A percentile compares a stretch with the other conserved stretches of the same genome.
These are phyloP conservation scores for Geococcyx californianus DNA, from an alignment of 2,113 vertebrate genomes.

Conservation along the genomic window DNA sequence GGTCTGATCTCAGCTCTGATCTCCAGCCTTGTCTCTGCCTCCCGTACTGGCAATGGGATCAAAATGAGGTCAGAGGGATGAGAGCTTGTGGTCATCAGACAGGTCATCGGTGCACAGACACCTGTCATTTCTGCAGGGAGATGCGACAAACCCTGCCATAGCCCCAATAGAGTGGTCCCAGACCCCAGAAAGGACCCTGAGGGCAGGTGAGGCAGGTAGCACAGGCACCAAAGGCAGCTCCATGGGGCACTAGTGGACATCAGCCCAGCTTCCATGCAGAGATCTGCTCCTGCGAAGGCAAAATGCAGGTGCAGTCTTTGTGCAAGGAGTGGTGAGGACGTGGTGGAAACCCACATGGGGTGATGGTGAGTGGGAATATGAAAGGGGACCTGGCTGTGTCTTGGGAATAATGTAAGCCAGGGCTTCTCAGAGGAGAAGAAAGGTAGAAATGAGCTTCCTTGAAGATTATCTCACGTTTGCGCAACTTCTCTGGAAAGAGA, in stretches of 20 bases:
- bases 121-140: background rate
- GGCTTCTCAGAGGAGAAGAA: background rate
- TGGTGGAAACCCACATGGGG: accelerated
- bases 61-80: background rate
- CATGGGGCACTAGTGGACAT: background rate
- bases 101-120: background rate
- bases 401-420: background rate
- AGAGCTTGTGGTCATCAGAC: background rate
- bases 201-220: background rate
- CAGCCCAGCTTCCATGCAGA: background rate
- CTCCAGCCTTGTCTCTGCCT: background rate
- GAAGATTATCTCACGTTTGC: background rate
- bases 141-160: background rate
- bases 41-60: accelerated
- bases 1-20: background rate
- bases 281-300: background rate
- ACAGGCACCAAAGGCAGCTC: background rate
- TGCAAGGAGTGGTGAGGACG: background rate
- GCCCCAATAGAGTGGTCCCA: background rate
- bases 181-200: background rate
- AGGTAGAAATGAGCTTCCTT: background rate
- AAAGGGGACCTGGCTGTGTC: background rate
- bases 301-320: accelerated
- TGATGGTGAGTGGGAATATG: background rate
- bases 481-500: background rate